Percentiles rank a stretch among this genome's conserved stretches.
Evolutionary conservation across 2,113 vertebrate species (phyloP).

Genomic region (Procavia capensis): DNA sequence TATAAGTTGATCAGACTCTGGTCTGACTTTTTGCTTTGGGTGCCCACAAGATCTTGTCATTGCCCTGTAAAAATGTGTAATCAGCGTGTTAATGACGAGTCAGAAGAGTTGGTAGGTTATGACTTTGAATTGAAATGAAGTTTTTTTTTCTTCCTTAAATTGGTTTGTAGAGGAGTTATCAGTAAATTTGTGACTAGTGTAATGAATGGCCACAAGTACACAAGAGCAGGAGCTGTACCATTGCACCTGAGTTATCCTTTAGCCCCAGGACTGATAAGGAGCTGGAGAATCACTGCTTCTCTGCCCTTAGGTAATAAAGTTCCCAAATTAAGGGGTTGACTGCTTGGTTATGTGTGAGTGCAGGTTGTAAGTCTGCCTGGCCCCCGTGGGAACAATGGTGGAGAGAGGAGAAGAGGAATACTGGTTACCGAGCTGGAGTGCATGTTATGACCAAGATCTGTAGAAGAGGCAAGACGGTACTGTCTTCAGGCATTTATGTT

Average conservation of each 20-base stretch:
- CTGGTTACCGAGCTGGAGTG: neutral
- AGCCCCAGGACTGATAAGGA: neutral
- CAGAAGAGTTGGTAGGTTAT: neutral
- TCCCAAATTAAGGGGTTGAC: neutral
- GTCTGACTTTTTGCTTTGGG: neutral
- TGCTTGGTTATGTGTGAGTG: neutral
- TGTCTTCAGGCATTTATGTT: neutral
- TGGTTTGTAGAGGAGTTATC: neutral
- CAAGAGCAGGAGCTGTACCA: no score
- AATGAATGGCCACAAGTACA: neutral
- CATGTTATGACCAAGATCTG: neutral
- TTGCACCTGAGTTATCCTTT: neutral
- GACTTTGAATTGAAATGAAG: neutral
- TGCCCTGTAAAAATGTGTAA: neutral
- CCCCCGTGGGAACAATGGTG: fast-evolving
- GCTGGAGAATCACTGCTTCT: neutral
- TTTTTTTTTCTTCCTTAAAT: neutral
- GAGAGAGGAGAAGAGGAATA: neutral
- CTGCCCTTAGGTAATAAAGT: neutral
- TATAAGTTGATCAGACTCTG: neutral
- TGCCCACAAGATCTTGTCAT: neutral
- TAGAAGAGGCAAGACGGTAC: neutral
- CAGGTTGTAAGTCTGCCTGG: neutral
- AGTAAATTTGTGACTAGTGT: neutral
- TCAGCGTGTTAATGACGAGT: neutral